Percentiles rank a stretch among this genome's conserved stretches.
Evolutionary conservation across 53 echinoderm and acorn worm species (phyloP).

Genomic region (Temnopleurus reevesii): DNA sequence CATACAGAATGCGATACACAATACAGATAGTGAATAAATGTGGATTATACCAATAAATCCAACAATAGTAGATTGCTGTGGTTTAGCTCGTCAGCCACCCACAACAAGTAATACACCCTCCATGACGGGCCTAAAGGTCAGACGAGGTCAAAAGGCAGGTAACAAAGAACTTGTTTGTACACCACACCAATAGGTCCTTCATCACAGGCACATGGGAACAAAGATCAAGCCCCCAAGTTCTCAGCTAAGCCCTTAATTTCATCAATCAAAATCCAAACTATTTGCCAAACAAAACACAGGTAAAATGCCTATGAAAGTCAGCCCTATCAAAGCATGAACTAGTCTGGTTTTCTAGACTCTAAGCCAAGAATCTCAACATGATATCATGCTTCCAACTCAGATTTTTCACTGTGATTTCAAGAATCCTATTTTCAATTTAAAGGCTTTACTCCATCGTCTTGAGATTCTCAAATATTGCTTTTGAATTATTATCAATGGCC

Average conservation of each 20-base stretch:
- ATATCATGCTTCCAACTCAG: too few relatives aligned
- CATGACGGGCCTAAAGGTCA: neutral
- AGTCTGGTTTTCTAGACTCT: neutral
- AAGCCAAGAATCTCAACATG: too few relatives aligned
- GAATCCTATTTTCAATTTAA: too few relatives aligned
- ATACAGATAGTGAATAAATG: too few relatives aligned
- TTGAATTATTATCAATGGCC: too few relatives aligned
- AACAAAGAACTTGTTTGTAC: constrained; percentile 7
- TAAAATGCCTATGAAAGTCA: neutral
- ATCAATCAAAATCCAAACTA: constrained; percentile 33
- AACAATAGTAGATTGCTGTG: too few relatives aligned
- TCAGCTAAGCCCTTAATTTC: constrained; percentile 19
- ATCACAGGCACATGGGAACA: neutral
- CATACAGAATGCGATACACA: too few relatives aligned
- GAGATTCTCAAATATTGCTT: too few relatives aligned
- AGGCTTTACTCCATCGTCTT: too few relatives aligned
- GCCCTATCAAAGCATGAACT: neutral
- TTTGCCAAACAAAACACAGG: constrained; percentile 35
- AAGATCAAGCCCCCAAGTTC: constrained; percentile 5
- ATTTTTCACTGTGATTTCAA: too few relatives aligned
- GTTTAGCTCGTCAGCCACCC: neutral
- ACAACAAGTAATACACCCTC: neutral
- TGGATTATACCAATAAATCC: too few relatives aligned
- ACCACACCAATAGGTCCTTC: neutral
- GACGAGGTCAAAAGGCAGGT: neutral